phyloP scores from a whole-genome alignment of 2,113 vertebrate genomes.

The Scatophagus argus region DNA sequence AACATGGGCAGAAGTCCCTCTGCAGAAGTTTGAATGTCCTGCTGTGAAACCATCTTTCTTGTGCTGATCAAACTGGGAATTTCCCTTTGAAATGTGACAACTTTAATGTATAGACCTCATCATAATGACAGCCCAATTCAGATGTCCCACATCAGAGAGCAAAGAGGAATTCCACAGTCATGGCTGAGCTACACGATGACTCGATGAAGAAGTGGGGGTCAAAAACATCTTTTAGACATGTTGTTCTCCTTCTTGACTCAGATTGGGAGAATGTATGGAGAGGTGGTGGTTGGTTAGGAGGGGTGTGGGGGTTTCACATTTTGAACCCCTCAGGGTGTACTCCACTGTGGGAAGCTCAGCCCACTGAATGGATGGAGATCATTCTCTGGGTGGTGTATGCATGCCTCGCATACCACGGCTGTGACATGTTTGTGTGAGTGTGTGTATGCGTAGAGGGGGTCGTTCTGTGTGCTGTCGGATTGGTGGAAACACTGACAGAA shows the following conservation, averaged over 20 bases:
- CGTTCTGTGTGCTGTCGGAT: conserved; percentile 11
- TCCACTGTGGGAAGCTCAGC: conserved; percentile 59
- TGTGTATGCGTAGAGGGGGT: conserved; percentile 29
- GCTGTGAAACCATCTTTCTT: conserved; percentile 35
- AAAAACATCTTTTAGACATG: conserved; percentile 20
- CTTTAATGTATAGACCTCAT: conserved; percentile 24
- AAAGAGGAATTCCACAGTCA: conserved; percentile 35
- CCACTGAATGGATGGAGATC: conserved; percentile 65
- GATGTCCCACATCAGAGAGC: conserved; percentile 50
- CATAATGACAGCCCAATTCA: not conserved
- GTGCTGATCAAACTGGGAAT: conserved; percentile 37
- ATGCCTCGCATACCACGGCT: conserved; percentile 77
- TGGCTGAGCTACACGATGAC: not conserved
- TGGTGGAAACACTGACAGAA: conserved; percentile 21
- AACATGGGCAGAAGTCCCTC: conserved; percentile 4
- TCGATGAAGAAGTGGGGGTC: conserved; percentile 12
- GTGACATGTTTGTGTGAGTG: conserved; percentile 65
- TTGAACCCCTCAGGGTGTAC: conserved; percentile 61
- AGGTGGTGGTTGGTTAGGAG: conserved; percentile 11
- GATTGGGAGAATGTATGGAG: conserved; percentile 42
- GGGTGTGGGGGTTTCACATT: conserved; percentile 25
- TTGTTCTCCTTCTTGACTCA: conserved; percentile 49
- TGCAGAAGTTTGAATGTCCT: not conserved
- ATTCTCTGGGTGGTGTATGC: conserved; percentile 71
- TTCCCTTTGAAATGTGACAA: conserved; percentile 61